Conservation (phyloP, 1,140 invertebrate genomes). For the Goniozus legneri region DNA sequence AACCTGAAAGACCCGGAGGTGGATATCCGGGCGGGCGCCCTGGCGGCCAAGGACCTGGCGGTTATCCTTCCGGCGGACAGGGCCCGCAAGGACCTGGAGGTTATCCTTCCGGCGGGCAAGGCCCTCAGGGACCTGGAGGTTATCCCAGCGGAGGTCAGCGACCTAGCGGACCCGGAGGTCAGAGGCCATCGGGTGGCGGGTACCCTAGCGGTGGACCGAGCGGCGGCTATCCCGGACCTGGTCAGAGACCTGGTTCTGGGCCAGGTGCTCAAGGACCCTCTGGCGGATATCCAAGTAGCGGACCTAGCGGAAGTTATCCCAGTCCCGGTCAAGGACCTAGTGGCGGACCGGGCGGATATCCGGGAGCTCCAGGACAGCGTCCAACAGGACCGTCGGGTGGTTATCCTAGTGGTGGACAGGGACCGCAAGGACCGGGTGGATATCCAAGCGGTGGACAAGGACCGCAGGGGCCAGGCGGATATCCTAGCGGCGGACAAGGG, state of each 20-base stretch:
- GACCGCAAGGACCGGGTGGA: slow-evolving; percentile 21
- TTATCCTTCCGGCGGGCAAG: slow-evolving; percentile 16
- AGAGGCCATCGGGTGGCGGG: slow-evolving; percentile 12
- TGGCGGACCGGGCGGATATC: slow-evolving; percentile 22
- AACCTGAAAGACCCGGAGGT: slow-evolving; percentile 9
- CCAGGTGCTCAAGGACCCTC: slow-evolving; percentile 13
- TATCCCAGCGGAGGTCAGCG: slow-evolving; percentile 28
- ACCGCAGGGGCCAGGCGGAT: slow-evolving; percentile 18
- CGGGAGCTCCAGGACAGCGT: slow-evolving; percentile 20
- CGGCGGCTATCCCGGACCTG: slow-evolving; percentile 20
- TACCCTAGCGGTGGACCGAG: slow-evolving; percentile 25
- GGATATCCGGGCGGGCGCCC: slow-evolving; percentile 15
- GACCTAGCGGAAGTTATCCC: slow-evolving; percentile 23
- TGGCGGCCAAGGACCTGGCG: slow-evolving; percentile 6
- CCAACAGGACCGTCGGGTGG: slow-evolving; percentile 30
- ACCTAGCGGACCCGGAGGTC: slow-evolving; percentile 21
- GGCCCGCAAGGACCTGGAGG: slow-evolving; percentile 3
- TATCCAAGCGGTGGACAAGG: slow-evolving; percentile 20
- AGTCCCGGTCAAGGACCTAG: slow-evolving; percentile 13
- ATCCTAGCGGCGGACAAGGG: slow-evolving; percentile 26
- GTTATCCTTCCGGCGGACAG: slow-evolving; percentile 11
- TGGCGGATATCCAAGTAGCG: slow-evolving; percentile 22
- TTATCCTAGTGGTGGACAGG: slow-evolving; percentile 13
- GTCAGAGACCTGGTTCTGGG: slow-evolving; percentile 11
- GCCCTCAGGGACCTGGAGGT: slow-evolving; percentile 13